Evolutionary conservation across 2,888 invertebrate species (phyloP).

Genomic region (Drosophila demipolita): DNA sequence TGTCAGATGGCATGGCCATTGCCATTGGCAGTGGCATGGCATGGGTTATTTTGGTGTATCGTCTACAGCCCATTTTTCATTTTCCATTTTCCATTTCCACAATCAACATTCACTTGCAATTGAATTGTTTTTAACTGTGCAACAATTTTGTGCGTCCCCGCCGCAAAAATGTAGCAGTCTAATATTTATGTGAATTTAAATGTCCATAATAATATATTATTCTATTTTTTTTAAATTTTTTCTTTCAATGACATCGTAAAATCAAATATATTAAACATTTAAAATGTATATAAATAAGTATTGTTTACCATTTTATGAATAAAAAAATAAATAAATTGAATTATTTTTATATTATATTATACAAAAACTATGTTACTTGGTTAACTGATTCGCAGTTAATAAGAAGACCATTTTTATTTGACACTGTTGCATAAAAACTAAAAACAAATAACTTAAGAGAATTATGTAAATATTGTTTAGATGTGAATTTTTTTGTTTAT

Average conservation of each 20-base stretch:
- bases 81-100: constrained; percentile 23
- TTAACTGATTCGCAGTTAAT: neutral
- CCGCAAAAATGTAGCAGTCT: constrained; percentile 23
- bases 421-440: neutral
- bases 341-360: neutral
- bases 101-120: constrained; percentile 41
- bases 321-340: neutral
- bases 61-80: constrained; percentile 24
- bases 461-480: neutral
- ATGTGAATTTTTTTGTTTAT: neutral
- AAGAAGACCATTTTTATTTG: neutral
- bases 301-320: neutral
- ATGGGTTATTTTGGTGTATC: constrained; percentile 11
- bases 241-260: neutral
- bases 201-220: neutral
- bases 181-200: constrained; percentile 32
- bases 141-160: constrained; percentile 55
- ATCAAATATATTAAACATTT: neutral
- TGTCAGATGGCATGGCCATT: constrained; percentile 24
- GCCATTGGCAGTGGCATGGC: constrained; percentile 18
- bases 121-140: constrained; percentile 64
- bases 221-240: neutral
- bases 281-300: neutral
- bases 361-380: neutral
- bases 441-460: neutral